phyloP scores from a whole-genome alignment of 2,797 vertebrate species.

The Myioborus miniatus region DNA sequence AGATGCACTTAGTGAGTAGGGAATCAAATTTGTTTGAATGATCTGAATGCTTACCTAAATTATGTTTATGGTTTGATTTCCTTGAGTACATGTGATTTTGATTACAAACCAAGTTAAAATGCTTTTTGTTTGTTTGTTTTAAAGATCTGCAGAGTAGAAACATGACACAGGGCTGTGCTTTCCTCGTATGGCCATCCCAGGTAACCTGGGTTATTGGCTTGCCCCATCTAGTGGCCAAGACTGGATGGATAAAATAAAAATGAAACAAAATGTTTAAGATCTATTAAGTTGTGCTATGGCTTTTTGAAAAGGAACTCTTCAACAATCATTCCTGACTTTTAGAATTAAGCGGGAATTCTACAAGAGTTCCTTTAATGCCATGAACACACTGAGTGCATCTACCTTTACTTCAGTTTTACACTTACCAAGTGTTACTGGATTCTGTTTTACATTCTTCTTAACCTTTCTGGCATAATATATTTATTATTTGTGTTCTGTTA shows the following conservation, averaged over 20 bases:
- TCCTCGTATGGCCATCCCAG: accelerated
- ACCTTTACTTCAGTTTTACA: background rate
- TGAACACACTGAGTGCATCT: background rate
- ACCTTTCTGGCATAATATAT: background rate
- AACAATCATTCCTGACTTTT: background rate
- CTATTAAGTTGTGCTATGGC: background rate
- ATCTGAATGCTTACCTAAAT: background rate
- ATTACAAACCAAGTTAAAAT: background rate
- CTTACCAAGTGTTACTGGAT: background rate
- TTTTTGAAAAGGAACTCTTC: background rate
- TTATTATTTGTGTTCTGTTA: background rate
- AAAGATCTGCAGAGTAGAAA: background rate
- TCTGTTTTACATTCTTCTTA: background rate
- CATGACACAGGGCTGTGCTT: background rate
- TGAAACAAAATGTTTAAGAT: background rate
- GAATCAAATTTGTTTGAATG: background rate
- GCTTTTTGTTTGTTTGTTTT: background rate
- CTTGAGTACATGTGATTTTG: background rate
- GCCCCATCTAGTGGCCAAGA: slow-evolving; percentile 59
- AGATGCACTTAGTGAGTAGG: background rate
- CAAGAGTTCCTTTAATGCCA: background rate
- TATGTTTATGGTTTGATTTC: background rate
- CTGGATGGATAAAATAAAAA: background rate
- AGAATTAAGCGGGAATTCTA: background rate
- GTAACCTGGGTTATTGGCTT: background rate